Evolutionary conservation across 2,888 invertebrate species (phyloP).

Genomic region (Drosophila anomalata): DNA sequence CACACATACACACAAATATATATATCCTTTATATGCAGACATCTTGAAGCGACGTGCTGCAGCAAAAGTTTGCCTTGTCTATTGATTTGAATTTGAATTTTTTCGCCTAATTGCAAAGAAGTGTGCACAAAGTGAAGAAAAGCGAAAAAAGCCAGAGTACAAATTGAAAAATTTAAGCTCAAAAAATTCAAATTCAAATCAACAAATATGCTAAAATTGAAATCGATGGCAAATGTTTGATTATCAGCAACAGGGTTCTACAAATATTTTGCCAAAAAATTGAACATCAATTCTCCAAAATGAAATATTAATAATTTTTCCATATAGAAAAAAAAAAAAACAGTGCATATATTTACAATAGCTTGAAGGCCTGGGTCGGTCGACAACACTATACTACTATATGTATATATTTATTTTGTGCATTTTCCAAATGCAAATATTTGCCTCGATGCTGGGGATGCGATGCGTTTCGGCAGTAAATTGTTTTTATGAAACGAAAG

Average conservation of each 20-base stretch:
- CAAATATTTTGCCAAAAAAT: slow-evolving; percentile 1
- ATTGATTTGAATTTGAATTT: slow-evolving; percentile 71
- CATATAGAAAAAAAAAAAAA: background rate
- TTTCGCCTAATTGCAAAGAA: slow-evolving; percentile 67
- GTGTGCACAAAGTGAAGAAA: slow-evolving; percentile 44
- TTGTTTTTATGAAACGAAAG: slow-evolving; percentile 45
- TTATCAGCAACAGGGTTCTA: background rate
- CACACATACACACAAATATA: background rate
- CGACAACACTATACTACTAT: background rate
- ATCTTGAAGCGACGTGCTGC: slow-evolving; percentile 60
- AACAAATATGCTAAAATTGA: background rate
- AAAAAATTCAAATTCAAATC: background rate
- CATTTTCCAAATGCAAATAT: slow-evolving; percentile 33
- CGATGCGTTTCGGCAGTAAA: slow-evolving; percentile 3
- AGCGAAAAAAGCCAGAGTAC: background rate
- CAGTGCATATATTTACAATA: background rate
- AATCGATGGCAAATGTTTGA: background rate
- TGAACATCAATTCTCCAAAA: background rate
- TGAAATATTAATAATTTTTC: background rate
- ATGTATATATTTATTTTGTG: slow-evolving; percentile 11
- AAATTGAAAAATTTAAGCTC: no score
- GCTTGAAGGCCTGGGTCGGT: background rate
- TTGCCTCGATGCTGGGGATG: slow-evolving; percentile 3
- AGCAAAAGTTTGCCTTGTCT: slow-evolving; percentile 66
- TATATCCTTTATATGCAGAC: background rate